phyloP scores from a whole-genome alignment of 2,797 vertebrate genomes.

The Syngnathus rostellatus region DNA sequence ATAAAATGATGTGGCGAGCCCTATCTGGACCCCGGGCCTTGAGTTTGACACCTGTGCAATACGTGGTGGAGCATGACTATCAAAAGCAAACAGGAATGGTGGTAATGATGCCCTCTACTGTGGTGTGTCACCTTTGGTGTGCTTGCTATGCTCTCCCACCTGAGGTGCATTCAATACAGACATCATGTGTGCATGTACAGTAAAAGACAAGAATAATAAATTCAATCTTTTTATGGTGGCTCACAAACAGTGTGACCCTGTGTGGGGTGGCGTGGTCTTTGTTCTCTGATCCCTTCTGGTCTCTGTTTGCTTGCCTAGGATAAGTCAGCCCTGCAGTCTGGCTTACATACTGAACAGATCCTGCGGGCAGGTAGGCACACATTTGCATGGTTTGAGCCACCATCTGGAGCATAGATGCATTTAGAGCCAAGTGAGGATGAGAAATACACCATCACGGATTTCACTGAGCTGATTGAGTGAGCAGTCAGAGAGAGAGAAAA shows the following conservation, averaged over 20 bases:
- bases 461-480: slow-evolving; percentile 32
- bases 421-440: slow-evolving; percentile 2
- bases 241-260: neutral
- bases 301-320: neutral
- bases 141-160: neutral
- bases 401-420: slow-evolving; percentile 33
- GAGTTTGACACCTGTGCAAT: neutral
- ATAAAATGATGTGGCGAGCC: too few relatives aligned
- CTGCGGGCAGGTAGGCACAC: slow-evolving; percentile 37
- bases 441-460: slow-evolving; percentile 32
- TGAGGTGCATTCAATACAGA: neutral
- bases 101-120: neutral
- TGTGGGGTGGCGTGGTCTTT: neutral
- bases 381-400: slow-evolving; percentile 38
- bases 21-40: too few relatives aligned
- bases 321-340: slow-evolving; percentile 23
- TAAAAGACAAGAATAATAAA: neutral
- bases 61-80: neutral
- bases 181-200: neutral
- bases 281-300: neutral
- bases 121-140: neutral
- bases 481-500: slow-evolving; percentile 19
- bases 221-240: neutral
- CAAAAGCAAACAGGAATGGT: neutral
- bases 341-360: slow-evolving; percentile 18